A percentile compares a stretch with the other conserved stretches of the same genome.
phyloP scores from a whole-genome alignment of 2,113 vertebrate species.

The Triplophysa dalaica region DNA sequence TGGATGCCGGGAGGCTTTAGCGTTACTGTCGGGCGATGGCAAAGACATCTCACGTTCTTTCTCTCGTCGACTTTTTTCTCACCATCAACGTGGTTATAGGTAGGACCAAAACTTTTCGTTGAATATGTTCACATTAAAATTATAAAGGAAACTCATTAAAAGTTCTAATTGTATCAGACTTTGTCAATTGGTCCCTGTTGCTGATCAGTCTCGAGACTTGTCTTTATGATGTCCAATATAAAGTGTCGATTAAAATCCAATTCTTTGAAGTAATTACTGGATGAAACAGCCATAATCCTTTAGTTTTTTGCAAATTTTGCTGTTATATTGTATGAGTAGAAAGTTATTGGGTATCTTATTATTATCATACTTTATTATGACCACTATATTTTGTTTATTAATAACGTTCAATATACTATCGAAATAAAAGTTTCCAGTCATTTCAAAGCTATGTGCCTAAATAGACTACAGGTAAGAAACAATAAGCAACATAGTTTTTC shows the following conservation, averaged over 20 bases:
- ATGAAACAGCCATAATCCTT: too few species aligned
- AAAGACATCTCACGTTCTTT: slow-evolving; percentile 55
- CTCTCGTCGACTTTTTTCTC: slow-evolving; percentile 63
- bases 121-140: neutral
- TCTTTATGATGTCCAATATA: neutral
- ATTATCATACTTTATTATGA: too few species aligned
- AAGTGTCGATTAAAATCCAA: too few species aligned
- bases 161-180: neutral
- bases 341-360: too few species aligned
- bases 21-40: slow-evolving; percentile 67
- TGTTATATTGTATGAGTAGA: too few species aligned
- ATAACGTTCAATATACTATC: too few species aligned
- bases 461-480: too few species aligned
- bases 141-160: neutral
- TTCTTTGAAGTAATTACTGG: too few species aligned
- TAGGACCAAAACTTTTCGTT: slow-evolving; percentile 55
- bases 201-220: neutral
- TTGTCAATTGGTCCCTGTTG: neutral
- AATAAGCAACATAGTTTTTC: neutral
- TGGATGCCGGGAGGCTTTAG: slow-evolving; percentile 54
- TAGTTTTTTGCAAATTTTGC: too few species aligned
- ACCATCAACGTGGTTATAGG: slow-evolving; percentile 62
- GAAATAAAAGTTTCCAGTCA: too few species aligned
- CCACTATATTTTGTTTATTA: too few species aligned
- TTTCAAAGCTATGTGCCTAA: too few species aligned